Evolutionary conservation across 2,888 invertebrate genomes (phyloP).

Genomic region (Agrenia bidenticulata): DNA sequence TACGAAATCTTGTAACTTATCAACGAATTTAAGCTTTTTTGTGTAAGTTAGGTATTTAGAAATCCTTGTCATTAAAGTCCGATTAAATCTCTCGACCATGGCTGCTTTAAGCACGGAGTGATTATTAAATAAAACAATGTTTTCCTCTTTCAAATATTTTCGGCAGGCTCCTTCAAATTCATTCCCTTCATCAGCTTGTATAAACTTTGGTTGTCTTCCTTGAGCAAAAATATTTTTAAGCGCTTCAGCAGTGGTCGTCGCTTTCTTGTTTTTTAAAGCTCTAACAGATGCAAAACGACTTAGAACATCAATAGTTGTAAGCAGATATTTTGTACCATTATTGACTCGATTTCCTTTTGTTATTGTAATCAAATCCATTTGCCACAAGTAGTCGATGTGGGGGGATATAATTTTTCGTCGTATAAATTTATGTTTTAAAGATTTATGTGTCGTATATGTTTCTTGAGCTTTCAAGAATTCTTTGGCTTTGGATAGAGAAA

Average conservation of each 20-base stretch:
- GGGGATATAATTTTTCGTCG: neutral
- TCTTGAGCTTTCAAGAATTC: neutral
- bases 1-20: slow-evolving; percentile 25
- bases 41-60: slow-evolving; percentile 12
- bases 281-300: slow-evolving; percentile 43
- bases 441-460: slow-evolving; percentile 12
- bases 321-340: slow-evolving; percentile 29
- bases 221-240: slow-evolving; percentile 29
- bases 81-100: slow-evolving; percentile 36
- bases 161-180: slow-evolving; percentile 24
- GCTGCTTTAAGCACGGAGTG: slow-evolving; percentile 28
- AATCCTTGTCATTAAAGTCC: slow-evolving; percentile 23
- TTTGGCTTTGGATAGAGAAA: neutral
- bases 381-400: slow-evolving; percentile 29
- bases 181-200: slow-evolving; percentile 32
- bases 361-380: slow-evolving; percentile 29
- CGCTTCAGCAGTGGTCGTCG: slow-evolving; percentile 14
- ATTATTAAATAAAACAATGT: slow-evolving; percentile 35
- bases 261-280: slow-evolving; percentile 36
- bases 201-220: slow-evolving; percentile 10
- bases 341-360: slow-evolving; percentile 22
- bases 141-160: neutral
- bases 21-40: slow-evolving; percentile 19
- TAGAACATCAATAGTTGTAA: slow-evolving; percentile 40
- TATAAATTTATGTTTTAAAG: neutral